These are phyloP conservation scores for Lanius collurio DNA, from an alignment of 2,113 vertebrate genomes.

Conservation along the genomic window DNA sequence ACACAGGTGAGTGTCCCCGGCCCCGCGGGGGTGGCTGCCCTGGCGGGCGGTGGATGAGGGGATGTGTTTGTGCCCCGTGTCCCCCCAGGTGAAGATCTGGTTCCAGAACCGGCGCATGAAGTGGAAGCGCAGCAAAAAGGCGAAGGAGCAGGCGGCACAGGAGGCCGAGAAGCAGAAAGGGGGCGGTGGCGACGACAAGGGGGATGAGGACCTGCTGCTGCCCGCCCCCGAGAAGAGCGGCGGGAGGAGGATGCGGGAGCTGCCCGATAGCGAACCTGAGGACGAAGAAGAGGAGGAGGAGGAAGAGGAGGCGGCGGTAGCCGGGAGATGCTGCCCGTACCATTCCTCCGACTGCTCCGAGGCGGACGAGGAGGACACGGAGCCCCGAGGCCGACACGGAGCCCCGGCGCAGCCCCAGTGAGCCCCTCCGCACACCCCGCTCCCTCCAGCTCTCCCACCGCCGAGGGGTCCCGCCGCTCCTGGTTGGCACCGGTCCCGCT, in stretches of 20 bases:
- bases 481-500: neutral
- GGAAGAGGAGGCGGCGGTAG: constrained; percentile 80
- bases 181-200: constrained; percentile 74
- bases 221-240: constrained; percentile 60
- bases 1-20: constrained; percentile 81
- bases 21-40: neutral
- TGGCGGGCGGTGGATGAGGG: neutral
- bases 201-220: constrained; percentile 70
- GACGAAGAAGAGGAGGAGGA: constrained; percentile 88
- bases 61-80: neutral
- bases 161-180: constrained; percentile 91
- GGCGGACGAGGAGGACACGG: constrained; percentile 85
- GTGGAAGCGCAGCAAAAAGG: constrained; percentile 98
- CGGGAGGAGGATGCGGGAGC: constrained; percentile 78
- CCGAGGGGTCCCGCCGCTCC: neutral
- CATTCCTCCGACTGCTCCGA: constrained; percentile 92
- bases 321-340: constrained; percentile 66
- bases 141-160: constrained; percentile 96
- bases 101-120: constrained; percentile 99
- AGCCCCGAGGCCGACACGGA: constrained; percentile 74
- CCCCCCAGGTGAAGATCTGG: constrained; percentile 97
- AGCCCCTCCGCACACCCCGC: constrained; percentile 24
- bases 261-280: constrained; percentile 90
- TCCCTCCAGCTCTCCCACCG: constrained; percentile 39
- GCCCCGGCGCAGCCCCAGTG: constrained; percentile 50